Evolutionary conservation across 1,140 invertebrate genomes (phyloP).

Genomic region (Lepidurus arcticus): DNA sequence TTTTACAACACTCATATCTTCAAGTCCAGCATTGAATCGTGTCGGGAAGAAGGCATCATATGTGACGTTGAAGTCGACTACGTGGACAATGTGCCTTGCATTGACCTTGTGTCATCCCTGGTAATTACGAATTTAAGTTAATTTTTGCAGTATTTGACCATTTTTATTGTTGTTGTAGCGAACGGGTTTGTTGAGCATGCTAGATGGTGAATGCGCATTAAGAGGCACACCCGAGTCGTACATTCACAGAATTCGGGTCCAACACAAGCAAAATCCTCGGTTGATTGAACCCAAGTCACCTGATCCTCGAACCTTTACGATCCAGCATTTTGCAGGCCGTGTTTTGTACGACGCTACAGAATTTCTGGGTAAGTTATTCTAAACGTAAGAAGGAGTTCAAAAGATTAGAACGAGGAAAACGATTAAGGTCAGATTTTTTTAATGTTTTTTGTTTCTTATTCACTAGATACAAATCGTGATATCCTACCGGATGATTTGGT

Average conservation of each 20-base stretch:
- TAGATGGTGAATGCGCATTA: conserved; percentile 87
- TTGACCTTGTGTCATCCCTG: conserved; percentile 88
- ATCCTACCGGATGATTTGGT: conserved; percentile 86
- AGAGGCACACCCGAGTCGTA: conserved; percentile 80
- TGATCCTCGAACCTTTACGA: conserved; percentile 67
- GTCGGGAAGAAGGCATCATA: conserved; percentile 85
- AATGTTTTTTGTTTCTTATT: conserved; percentile 24
- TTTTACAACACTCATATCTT: conserved; percentile 96
- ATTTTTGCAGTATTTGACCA: conserved; percentile 6
- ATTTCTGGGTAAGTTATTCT: conserved; percentile 58
- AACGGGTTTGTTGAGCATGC: conserved; percentile 81
- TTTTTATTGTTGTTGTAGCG: conserved; percentile 48
- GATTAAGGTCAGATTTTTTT: background rate
- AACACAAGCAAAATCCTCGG: conserved; percentile 70
- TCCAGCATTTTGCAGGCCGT: conserved; percentile 84
- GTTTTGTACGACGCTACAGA: conserved; percentile 83
- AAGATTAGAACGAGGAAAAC: background rate
- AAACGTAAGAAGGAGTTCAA: background rate
- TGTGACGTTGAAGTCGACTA: conserved; percentile 87
- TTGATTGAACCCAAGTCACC: conserved; percentile 55
- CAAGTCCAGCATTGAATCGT: conserved; percentile 88
- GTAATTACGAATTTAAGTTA: conserved; percentile 47
- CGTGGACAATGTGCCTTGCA: conserved; percentile 91
- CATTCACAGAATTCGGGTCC: conserved; percentile 75
- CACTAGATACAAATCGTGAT: conserved; percentile 78